These are phyloP conservation scores for Pomatostomus ruficeps DNA, from an alignment of 2,113 vertebrate species.

Conservation along the genomic window DNA sequence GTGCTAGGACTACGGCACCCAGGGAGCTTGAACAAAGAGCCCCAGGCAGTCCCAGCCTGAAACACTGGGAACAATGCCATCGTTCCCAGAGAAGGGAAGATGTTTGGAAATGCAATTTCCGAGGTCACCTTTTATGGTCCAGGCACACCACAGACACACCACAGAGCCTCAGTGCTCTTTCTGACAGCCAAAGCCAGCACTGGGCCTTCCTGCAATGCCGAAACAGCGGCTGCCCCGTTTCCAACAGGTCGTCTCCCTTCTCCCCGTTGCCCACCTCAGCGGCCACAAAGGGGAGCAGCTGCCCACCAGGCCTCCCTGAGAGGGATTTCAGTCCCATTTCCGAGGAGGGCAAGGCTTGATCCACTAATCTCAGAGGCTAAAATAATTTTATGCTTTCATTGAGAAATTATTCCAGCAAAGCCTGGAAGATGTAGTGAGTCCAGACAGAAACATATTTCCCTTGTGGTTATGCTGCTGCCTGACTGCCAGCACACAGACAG, in stretches of 20 bases:
- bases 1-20: not conserved
- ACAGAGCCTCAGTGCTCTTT: not conserved
- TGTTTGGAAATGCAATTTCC: slow-evolving; percentile 34
- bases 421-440: not conserved
- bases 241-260: not conserved
- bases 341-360: not conserved
- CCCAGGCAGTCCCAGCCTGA: slow-evolving; percentile 50
- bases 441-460: slow-evolving; percentile 18
- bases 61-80: slow-evolving; percentile 48
- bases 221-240: rapidly evolving
- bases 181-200: not conserved
- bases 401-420: not conserved
- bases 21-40: slow-evolving; percentile 59
- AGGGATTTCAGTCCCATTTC: not conserved
- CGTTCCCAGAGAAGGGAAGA: not conserved
- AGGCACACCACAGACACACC: not conserved
- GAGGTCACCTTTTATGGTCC: slow-evolving; percentile 37
- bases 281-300: not conserved
- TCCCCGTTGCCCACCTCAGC: rapidly evolving
- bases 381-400: not conserved
- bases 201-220: not conserved
- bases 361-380: not conserved
- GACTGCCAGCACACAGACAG: not conserved
- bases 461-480: not conserved
- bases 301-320: not conserved